Conservation (phyloP, 2,888 invertebrate species). For the Drosophila infuscata region DNA sequence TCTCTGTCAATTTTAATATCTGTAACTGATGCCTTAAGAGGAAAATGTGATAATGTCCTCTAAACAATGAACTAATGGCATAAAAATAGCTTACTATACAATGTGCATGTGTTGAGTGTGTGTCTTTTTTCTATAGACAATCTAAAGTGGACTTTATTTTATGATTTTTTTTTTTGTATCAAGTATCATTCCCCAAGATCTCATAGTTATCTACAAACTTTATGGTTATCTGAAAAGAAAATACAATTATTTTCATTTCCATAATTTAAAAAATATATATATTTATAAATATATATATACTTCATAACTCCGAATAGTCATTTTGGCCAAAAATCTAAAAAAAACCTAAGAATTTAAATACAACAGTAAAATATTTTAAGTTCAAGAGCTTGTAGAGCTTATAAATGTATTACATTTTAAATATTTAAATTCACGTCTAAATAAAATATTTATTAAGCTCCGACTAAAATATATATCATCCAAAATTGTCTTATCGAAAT, state of each 20-base stretch:
- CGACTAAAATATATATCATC: background rate
- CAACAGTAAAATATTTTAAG: background rate
- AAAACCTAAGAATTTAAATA: background rate
- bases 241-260: background rate
- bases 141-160: background rate
- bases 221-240: background rate
- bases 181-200: background rate
- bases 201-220: background rate
- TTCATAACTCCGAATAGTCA: background rate
- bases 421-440: no score
- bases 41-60: slow-evolving; percentile 78
- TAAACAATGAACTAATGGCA: slow-evolving; percentile 71
- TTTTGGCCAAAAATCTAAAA: no score
- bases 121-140: background rate
- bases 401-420: background rate
- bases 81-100: slow-evolving; percentile 68
- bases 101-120: slow-evolving; percentile 19
- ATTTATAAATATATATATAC: background rate
- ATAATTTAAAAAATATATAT: background rate
- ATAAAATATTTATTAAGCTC: background rate
- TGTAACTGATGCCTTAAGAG: slow-evolving; percentile 74
- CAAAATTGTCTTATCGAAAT: background rate
- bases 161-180: background rate
- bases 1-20: slow-evolving; percentile 60
- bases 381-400: background rate